These are phyloP conservation scores for Orthosia gracilis DNA, from an alignment of 2,888 invertebrate species.

Conservation along the genomic window DNA sequence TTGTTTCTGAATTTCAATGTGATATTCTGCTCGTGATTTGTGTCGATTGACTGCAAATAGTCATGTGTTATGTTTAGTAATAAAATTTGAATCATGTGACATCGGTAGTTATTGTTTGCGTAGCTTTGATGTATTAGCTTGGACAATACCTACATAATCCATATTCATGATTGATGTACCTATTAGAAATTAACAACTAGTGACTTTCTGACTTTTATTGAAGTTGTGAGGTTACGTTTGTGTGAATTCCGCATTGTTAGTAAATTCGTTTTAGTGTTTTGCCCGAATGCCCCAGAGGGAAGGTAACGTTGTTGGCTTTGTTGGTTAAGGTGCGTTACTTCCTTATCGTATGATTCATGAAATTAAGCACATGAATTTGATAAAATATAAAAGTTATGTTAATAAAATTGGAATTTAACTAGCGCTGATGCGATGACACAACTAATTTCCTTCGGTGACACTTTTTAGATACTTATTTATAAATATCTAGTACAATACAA, in stretches of 20 bases:
- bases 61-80: slow-evolving; percentile 26
- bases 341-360: too few species aligned
- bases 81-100: slow-evolving; percentile 47
- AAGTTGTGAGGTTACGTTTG: not conserved
- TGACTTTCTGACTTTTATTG: slow-evolving; percentile 3
- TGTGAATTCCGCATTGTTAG: not conserved
- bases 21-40: slow-evolving; percentile 13
- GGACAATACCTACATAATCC: slow-evolving; percentile 41
- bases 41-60: slow-evolving; percentile 28
- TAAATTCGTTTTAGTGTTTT: not conserved
- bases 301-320: not conserved
- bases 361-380: not conserved
- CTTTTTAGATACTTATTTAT: not conserved
- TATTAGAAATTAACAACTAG: slow-evolving; percentile 15
- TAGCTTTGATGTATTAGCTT: slow-evolving; percentile 28
- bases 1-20: slow-evolving; percentile 11
- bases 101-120: slow-evolving; percentile 33
- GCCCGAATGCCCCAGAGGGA: too few species aligned
- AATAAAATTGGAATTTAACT: not conserved
- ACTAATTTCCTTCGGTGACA: not conserved
- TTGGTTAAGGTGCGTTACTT: not conserved
- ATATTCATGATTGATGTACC: slow-evolving; percentile 24
- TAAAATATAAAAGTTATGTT: not conserved
- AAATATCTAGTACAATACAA: not conserved
- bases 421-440: not conserved